A percentile compares a stretch with the other conserved stretches of the same genome.
Conservation (phyloP, 2,797 vertebrate genomes). For the Rhodeus uyekii region DNA sequence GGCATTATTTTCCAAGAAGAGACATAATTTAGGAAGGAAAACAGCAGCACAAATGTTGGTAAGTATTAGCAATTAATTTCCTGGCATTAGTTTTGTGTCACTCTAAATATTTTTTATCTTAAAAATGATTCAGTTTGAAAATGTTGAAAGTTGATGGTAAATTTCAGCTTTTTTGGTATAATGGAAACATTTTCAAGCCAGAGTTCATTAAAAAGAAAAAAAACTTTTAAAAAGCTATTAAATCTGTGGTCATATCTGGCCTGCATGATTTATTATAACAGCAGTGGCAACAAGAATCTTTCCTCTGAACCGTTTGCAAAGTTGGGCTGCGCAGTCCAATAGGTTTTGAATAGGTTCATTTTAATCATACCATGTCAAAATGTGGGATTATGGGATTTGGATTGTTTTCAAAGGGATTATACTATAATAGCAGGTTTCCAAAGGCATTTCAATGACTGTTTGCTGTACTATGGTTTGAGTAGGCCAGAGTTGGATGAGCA, state of each 20-base stretch:
- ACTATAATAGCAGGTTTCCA: constrained; percentile 44
- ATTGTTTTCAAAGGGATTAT: constrained; percentile 65
- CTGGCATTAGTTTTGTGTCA: no score
- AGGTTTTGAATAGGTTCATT: constrained; percentile 55
- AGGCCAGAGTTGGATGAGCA: background rate
- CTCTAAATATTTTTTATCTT: no score
- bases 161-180: no score
- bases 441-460: constrained; percentile 48
- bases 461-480: background rate
- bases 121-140: no score
- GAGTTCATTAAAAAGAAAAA: background rate
- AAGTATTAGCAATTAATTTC: no score
- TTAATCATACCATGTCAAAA: constrained; percentile 66
- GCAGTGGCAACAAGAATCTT: background rate
- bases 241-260: background rate
- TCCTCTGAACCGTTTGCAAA: constrained; percentile 18
- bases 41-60: no score
- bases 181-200: background rate
- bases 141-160: no score
- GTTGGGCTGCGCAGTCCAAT: constrained; percentile 36
- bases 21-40: no score
- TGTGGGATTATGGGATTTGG: constrained; percentile 66
- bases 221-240: background rate
- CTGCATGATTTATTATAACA: background rate
- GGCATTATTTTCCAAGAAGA: no score